Evolutionary conservation across 1,140 invertebrate species (phyloP), one percentile per base, ranked within the genome.

Genomic region (Calycopis cecrops): DNA sequence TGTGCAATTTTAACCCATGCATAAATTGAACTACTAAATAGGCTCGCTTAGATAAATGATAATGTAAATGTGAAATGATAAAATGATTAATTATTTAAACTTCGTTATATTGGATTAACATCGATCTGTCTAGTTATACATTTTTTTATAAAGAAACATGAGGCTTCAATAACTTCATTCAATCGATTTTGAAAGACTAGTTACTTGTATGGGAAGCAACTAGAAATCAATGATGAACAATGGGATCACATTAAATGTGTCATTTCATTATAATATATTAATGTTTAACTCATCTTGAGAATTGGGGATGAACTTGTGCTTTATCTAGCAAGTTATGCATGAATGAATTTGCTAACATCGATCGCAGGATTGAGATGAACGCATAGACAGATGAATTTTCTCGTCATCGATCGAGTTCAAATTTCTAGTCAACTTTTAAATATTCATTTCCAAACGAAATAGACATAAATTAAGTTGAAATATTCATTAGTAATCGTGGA

Each of bases 261-360:
- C n/a, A n/a, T n/a, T n/a, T 28, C 21, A 28, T 28, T 28, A 3
- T 28, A 28, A 28, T 2, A 28, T 28, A 28, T 28, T 28, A 2
- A 28, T 28, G 21, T 28, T 28, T 28, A 28, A 28, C 21, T 28
- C 21, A 6, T 28, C 21, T 3, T 28, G 21, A 28, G 6, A 28
- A 28, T 28, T 28, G 21, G 21, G 21, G 21, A 28, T 28, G 2
- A 28, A 6, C 21, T 3, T 28, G 21, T 3, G 6, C 11, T 48
- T 3, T 48, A 12, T 8, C 11, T 6, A 67, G 67, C 68, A 70
- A 59, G 76, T 70, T 66, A 82, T 81, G 80, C 79, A 74, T 78
- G 73, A 85, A 69, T 75, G 77, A 76, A 63, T 69, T 70, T 65
- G 47, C 58, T 70, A 71, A 72, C 76, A 86, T 84, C 82, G 82